Conservation (phyloP, 2,888 invertebrate species). For the Troides oblongomaculatus region DNA sequence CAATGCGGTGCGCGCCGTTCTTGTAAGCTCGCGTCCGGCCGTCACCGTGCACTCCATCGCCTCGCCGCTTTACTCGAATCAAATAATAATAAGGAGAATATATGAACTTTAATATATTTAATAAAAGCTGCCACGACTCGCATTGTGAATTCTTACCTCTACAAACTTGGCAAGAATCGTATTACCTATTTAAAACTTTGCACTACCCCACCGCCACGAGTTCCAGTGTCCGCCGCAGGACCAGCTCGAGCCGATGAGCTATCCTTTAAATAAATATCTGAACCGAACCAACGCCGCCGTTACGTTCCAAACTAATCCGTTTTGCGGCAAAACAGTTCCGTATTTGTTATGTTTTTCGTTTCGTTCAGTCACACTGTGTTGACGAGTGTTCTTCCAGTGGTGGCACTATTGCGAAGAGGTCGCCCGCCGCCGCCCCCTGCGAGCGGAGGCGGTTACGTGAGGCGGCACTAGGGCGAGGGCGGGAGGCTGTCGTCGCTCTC, state of each 20-base stretch:
- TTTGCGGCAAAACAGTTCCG: background rate
- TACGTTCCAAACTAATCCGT: background rate
- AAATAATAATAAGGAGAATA: background rate
- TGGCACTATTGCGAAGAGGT: slow-evolving; percentile 7
- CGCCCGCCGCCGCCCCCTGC: slow-evolving; percentile 33
- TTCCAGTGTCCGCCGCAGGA: slow-evolving; percentile 3
- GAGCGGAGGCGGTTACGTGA: slow-evolving; percentile 50
- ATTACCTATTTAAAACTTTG: slow-evolving; percentile 32
- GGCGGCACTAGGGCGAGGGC: slow-evolving; percentile 84
- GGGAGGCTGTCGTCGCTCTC: slow-evolving; percentile 92
- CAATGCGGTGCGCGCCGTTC: too few relatives aligned
- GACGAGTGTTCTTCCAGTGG: slow-evolving; percentile 1
- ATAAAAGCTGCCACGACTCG: slow-evolving; percentile 13
- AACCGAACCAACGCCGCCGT: background rate
- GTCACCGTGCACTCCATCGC: too few relatives aligned
- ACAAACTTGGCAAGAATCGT: slow-evolving; percentile 31
- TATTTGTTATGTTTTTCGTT: background rate
- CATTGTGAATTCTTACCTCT: slow-evolving; percentile 8
- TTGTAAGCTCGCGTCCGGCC: too few relatives aligned
- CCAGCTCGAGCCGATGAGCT: background rate
- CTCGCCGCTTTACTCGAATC: too few relatives aligned
- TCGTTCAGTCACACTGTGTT: slow-evolving; percentile 18
- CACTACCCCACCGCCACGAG: slow-evolving; percentile 32
- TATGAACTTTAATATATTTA: background rate
- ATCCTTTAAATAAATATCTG: background rate